Evolutionary conservation across 1,140 invertebrate species (phyloP), one percentile per base, ranked within the genome.

Genomic region (Pogonognathellus flavescens): DNA sequence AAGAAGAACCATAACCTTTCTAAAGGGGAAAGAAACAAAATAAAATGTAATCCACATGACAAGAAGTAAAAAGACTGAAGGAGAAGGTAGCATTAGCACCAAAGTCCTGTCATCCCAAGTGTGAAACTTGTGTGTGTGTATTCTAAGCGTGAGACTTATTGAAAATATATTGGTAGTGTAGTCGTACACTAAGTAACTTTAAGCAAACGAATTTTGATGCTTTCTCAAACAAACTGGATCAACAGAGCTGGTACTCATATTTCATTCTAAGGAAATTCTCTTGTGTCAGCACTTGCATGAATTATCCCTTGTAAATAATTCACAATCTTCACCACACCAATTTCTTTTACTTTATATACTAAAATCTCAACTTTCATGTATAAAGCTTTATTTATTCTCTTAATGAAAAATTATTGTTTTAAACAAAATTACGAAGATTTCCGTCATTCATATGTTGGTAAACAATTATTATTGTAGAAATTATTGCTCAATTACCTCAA

Each of bases 181-280:
- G 62, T 25, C 25, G 62, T 25, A 14, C 62, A 31, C 31, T 66
- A 66, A 66, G 62, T 66, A 66, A 66, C 62, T 66, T 66, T 66
- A 66, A 66, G 62, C 20, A 66, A 66, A 66, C 62, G 62, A 66
- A 66, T 66, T 66, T 66, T 22, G 62, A 66, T 66, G 22, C 62
- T 66, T 25, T 66, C 62, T 66, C 62, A 66, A 66, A 66, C 62
- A 66, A 66, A 66, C 62, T 66, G 62, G 62, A 66, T 66, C 62
- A 66, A 25, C 62, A 66, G 22, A 66, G 62, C 62, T 66, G 22
- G 62, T 14, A 20, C 62, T 66, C 62, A 66, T 66, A 66, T 66
- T 66, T 66, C 62, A 66, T 66, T 66, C 62, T 14, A 66, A 31
- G 20, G 60, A 66, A 66, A 66, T 14, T 66, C 10, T 66, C 8